Evolutionary conservation across 2,113 vertebrate genomes (phyloP), one percentile per base, ranked within the genome.

Genomic region (Myotis brandtii): DNA sequence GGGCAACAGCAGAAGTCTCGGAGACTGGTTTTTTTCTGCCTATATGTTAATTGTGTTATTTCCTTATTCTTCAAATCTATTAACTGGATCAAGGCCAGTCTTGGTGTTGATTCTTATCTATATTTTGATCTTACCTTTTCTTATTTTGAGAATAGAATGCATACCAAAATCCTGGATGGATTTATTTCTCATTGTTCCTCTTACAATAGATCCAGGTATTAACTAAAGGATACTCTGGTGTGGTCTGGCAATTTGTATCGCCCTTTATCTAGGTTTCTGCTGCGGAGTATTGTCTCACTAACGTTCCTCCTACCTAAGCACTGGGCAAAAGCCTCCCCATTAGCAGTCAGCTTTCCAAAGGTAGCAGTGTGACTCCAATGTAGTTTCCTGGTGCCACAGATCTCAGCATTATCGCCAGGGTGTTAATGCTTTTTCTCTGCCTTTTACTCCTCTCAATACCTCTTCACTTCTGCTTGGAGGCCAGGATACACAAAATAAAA

Each of bases 151-250:
- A 46, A 25, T 46, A 54, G 40, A 67, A 59, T 21, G 27, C 1
- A 13, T 62, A 16, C 17, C 37, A 20, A 52, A 32, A 13, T n/a
- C 25, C 9, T 62, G 4, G 30, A 46, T 1, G 40, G 17, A 64
- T 27, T 34, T 77, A n/a, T 30, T 56, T 69, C n/a, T 92, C 32
- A 23, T 18, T 14, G 17, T 80, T 50, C 12, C 7, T 77, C 14
- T 48, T 67, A 77, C 10, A 56, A 13, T 25, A 79, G 27, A 48
- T 67, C 23, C 3, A 62, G 25, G 1, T 75, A 27, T 43, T 66
- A 59, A 8, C 6, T 32, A 50, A 83, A 5, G 30, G 2, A 8
- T 18, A 37, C 2, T 11, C 23, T 27, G 10, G 5, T 6, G 0
- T 69, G 0, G 7, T 73, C 14, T 8, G 23, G 37, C 37, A n/a